Evolutionary conservation across 92 coral and sea anemone species (phyloP).

Genomic region (Porites evermanni): DNA sequence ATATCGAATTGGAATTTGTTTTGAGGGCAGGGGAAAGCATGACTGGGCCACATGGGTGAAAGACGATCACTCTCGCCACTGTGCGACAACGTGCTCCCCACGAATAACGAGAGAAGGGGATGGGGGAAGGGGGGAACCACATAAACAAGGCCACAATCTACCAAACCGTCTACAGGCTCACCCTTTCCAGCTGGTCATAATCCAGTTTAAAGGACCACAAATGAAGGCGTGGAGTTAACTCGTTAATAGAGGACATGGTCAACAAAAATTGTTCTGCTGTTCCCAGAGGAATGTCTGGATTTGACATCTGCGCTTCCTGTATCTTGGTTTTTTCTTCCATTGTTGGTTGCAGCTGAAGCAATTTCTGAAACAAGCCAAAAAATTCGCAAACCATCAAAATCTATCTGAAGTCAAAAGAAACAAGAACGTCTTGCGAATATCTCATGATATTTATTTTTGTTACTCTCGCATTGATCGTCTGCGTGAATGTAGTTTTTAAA

Average conservation of each 20-base stretch:
- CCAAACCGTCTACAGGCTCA: constrained; percentile 15
- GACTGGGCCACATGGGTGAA: too few relatives aligned
- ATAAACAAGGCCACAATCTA: too few relatives aligned
- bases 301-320: constrained; percentile 92
- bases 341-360: constrained; percentile 91
- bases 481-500: too few relatives aligned
- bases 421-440: too few relatives aligned
- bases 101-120: too few relatives aligned
- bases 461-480: too few relatives aligned
- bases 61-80: too few relatives aligned
- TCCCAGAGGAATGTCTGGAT: constrained; percentile 95
- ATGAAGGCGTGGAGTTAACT: constrained; percentile 89
- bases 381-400: neutral
- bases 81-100: too few relatives aligned
- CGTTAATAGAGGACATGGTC: constrained; percentile 92
- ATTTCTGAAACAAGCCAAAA: constrained; percentile 57
- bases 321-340: constrained; percentile 93
- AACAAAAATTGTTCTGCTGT: constrained; percentile 96
- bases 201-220: constrained; percentile 97
- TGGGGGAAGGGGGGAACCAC: too few relatives aligned
- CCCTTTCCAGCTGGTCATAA: constrained; percentile 97
- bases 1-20: too few relatives aligned
- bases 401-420: neutral
- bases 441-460: too few relatives aligned
- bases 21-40: too few relatives aligned